Base-by-base conservation (phyloP, 2,888 invertebrate genomes). In the Dyspetes luteomarginatus region DNA sequence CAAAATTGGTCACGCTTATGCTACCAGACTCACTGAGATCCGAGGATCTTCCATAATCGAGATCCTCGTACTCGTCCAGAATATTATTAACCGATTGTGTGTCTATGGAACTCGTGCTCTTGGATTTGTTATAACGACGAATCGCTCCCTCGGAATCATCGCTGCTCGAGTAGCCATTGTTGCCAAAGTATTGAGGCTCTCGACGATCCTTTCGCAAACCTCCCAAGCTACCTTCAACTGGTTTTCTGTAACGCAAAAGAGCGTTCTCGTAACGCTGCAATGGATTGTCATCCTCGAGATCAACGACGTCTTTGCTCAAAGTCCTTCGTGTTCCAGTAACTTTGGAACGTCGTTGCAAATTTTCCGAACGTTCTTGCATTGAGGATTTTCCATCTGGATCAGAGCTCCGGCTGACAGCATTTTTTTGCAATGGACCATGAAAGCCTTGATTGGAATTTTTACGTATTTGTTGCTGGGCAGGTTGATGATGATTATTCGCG, bases 21-120 rank as follows among this genome's bases (percentile, higher is more conserved):
- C 87, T 89, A 0, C 87, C 89, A 1, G 88, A 86, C 71, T 89
- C 90, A 65, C 89, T 89, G 9, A 88, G 75, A 22, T 90, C 89
- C n/a, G 90, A 89, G 1, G 89, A 89, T 15, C 85, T 84, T 4
- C 88, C 73, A 73, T 85, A 88, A 68, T 90, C 88, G 2, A 90
- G 83, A 73, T 90, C 90, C 81, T 90, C 90, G 83, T 88, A 90
- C 82, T 90, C 90, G 80, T 90, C 90, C 26, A 90, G 84, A 22
- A 90, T 90, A 45, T 90, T 90, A 82, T 90, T 90, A 9, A 90
- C 88, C 36, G 90, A 90, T 60, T 90, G 90, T 0, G 90, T 88
- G 72, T 90, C 90, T 56, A 90, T 89, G 17, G 90, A 90, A 69
- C 89, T 90, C 43, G 87, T 89, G 75, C 89, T 90, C 79, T 89